Evolutionary conservation across 2,797 vertebrate species (phyloP), one percentile per base, ranked within the genome.

Genomic region (Clarias platycephalus): DNA sequence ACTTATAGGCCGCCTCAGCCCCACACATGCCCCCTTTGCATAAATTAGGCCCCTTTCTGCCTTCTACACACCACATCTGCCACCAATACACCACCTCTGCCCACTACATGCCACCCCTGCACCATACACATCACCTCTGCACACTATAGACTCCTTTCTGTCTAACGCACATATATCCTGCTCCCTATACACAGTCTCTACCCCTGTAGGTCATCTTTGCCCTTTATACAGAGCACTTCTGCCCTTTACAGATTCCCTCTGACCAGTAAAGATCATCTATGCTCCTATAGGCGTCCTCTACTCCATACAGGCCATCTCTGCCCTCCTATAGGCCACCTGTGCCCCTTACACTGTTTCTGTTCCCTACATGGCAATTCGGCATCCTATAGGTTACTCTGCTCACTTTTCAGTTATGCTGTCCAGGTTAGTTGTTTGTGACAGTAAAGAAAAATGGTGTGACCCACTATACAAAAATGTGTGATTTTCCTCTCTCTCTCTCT

Each of bases 131-230:
- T 7, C 15, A 75, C 8, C 8, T 67, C 64, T 67, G 64, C n/a
- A 28, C 26, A 66, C 63, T 66, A 6, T 28, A 66, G 63, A 10
- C 66, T 6, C 15, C 66, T 12, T 58, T 67, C 15, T 67, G 40
- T 44, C 40, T 44, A 44, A 7, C 40, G 9, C 40, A 7, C 40
- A 44, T 44, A 44, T 44, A 49, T 49, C 44, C 10, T 49, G 28
- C 64, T 15, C 15, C 20, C 37, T n/a, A 44, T 6, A 44, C 20
- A 37, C 9, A 24, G 44, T 12, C 12, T n/a, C 12, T 44, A 18
- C 85, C 88, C 72, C 85, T 88, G 71, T 71, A 90, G 16, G 3
- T 1, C 15, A 75, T 22, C 16, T 76, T 37, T 71, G 37, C 22
- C 37, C 68, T 5, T 3, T 24, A n/a, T 1, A 13, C 22, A 71